Percentiles rank a stretch among this genome's conserved stretches.
phyloP scores from a whole-genome alignment of 2,888 invertebrate genomes.

The Pachymerium ferrugineum region DNA sequence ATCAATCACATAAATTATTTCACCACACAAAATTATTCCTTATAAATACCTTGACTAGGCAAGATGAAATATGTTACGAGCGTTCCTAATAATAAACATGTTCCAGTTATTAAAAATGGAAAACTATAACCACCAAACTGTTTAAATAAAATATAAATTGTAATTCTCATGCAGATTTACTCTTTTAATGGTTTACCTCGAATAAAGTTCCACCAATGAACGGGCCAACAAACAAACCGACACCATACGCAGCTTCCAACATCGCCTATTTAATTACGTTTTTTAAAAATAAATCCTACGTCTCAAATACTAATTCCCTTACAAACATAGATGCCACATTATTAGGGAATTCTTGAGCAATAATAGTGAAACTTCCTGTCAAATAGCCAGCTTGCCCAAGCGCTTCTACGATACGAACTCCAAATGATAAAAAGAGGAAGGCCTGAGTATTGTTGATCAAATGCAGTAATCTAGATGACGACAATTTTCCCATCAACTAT shows the following conservation, averaged over 20 bases:
- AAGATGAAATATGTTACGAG: constrained; percentile 66
- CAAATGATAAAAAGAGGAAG: constrained; percentile 70
- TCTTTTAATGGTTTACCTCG: background rate
- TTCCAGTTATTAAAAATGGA: constrained; percentile 74
- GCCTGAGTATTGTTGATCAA: constrained; percentile 52
- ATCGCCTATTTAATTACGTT: too few species aligned
- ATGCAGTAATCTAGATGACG: background rate
- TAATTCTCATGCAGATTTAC: too few species aligned
- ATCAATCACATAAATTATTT: background rate
- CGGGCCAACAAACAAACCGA: background rate
- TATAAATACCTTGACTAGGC: constrained; percentile 54
- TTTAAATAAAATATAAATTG: constrained; percentile 35
- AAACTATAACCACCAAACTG: constrained; percentile 67
- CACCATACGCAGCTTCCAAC: background rate
- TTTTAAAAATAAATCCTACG: background rate
- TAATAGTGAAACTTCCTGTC: constrained; percentile 79
- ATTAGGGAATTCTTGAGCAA: constrained; percentile 80
- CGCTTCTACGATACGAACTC: constrained; percentile 73
- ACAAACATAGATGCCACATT: constrained; percentile 80
- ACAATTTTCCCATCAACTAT: background rate
- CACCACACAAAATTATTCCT: constrained; percentile 35
- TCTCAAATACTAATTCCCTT: too few species aligned
- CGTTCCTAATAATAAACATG: constrained; percentile 66
- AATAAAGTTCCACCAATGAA: background rate
- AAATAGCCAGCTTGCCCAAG: constrained; percentile 80